Base-by-base conservation (phyloP, 2,797 vertebrate genomes). In the Sebastes itinus region DNA sequence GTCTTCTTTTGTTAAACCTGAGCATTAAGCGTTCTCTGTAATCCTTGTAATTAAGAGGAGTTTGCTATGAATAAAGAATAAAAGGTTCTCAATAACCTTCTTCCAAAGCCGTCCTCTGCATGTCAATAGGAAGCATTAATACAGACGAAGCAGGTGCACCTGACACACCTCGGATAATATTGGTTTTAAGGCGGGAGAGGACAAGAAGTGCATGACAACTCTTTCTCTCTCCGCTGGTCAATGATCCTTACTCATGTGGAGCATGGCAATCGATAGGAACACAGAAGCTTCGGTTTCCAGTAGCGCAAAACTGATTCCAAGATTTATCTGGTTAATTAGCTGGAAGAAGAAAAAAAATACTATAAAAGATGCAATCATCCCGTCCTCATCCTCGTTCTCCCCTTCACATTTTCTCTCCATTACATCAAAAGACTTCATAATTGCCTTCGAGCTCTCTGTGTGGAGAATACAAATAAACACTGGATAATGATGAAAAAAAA, bases 261-360 rank as follows among this genome's bases (percentile, higher is more conserved):
- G 87, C 82, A 28, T 33, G 10, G 73, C 68, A 79, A 94, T 96
- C 94, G 88, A 95, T 95, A 90, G 20, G 33, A 88, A 90, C 79
- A 83, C 74, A 90, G 81, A 81, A 62, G 76, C 91, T 88, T 90
- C 83, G 74, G 86, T 91, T 93, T 94, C 86, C 76, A 66, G 80
- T 82, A 72, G 87, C 78, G 82, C 87, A 90, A 92, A 82, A 90
- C 82, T 84, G 86, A 93, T 80, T 93, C 72, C 75, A 85, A 94
- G 94, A 95, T 94, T 93, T 94, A 95, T 94, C 92, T 80, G 55
- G 86, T 93, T 94, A 95, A 96, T 96, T 95, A 93, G 71, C 78
- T 77, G 58, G 66, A 91, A 89, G 86, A 70, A 52, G 61, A 52
- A 73, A 68, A 66, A 54, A 75, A 74, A 78, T 55, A 84, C 42